Base-by-base conservation (phyloP, 2,113 vertebrate species). In the Sinocyclocheilus grahami region DNA sequence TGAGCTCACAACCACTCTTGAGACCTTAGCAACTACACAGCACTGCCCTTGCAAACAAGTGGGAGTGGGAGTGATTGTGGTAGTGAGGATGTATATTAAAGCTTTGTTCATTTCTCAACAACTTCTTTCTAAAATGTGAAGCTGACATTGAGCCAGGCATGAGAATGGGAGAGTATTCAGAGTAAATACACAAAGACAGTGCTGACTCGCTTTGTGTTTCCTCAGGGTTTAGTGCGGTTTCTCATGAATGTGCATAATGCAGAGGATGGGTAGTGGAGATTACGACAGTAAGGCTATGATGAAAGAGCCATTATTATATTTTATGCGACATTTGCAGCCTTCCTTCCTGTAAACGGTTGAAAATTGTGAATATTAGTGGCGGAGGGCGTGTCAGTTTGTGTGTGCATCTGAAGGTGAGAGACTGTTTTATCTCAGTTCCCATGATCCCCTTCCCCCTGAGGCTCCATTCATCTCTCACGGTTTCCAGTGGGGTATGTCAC, bases 381-480 rank as follows among this genome's bases (percentile, higher is more conserved):
- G 8, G 8, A n/a, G 58, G 37, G 39, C 0, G 37, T 81, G 78
- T 27, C 13, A 3, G 60, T n/a, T 1, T 48, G 12, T 46, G 79
- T 67, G 39, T 46, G n/a, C 24, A 51, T 62, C 22, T 80, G 58
- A 80, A 80, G 58, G 22, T 63, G 58, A 33, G 33, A 62, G 48
- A 78, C 27, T 14, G 78, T 69, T 83, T 83, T 20, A 71, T 58
- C 65, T 83, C 46, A 53, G 16, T 58, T 72, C 63, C 65, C 48
- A 55, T 81, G 63, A 53, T 86, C 65, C 55, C 3, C 65, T 51
- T 67, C 55, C 51, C 63, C 27, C 85, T 27, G 65, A 80, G 51
- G 48, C 55, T 86, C 65, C 4, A 24, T 72, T 80, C 51, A 74
- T 80, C 76, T 85, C 76, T 58, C 77, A 67, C 27, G 77, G 85